phyloP scores from a whole-genome alignment of 2,113 vertebrate species.

The Pyxicephalus adspersus region DNA sequence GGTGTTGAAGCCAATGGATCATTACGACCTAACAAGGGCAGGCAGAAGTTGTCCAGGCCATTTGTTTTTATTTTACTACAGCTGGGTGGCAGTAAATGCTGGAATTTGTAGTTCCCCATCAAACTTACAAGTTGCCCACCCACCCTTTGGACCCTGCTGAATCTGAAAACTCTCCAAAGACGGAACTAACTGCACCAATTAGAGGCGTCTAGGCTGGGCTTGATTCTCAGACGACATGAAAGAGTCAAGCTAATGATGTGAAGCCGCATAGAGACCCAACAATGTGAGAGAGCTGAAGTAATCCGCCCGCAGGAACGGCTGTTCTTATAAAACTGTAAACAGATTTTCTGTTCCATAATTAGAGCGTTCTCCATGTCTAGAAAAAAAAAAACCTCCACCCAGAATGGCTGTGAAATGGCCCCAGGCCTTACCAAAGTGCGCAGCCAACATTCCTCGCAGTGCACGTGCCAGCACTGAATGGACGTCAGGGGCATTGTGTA shows the following conservation, averaged over 20 bases:
- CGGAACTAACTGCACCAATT: neutral
- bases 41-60: no score
- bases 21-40: no score
- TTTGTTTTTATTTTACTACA: no score
- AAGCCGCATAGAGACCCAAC: neutral
- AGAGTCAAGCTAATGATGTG: neutral
- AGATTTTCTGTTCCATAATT: slow-evolving; percentile 13
- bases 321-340: slow-evolving; percentile 10
- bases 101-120: no score
- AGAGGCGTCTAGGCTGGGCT: neutral
- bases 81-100: no score
- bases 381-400: neutral
- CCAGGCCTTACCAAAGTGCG: slow-evolving; percentile 90
- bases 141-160: neutral
- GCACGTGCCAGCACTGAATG: slow-evolving; percentile 99
- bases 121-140: neutral
- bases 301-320: neutral
- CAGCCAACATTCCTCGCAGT: slow-evolving; percentile 99
- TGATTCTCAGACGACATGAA: neutral
- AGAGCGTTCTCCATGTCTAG: neutral
- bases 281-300: neutral
- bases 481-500: slow-evolving; percentile 98
- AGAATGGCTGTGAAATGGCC: neutral
- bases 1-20: no score
- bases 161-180: neutral